Base-by-base conservation (phyloP, 1,140 invertebrate species). In the Lysiphlebus fabarum region DNA sequence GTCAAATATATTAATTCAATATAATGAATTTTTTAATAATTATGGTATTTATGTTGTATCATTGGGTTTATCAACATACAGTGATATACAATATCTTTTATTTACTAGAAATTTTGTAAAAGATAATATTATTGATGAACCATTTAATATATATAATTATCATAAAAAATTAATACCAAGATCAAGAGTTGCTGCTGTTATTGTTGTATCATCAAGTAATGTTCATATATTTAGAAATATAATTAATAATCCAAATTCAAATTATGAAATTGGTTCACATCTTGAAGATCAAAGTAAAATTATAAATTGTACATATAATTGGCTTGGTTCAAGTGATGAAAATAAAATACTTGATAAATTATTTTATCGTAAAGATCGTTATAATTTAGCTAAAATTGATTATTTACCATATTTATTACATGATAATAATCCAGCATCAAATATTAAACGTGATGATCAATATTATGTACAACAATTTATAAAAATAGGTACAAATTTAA, bases 231-330 rank as follows among this genome's bases (percentile, higher is more conserved):
- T 85, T 66, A 82, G 96, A 59, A 99, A 99, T 74, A 92, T 95
- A 59, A 85, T 99, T 45, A 85, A 93, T 56, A 99, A 99, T 81
- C 88, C 87, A 1, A 86, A 90, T 51, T 94, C 93, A 11, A 85
- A 83, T 56, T 99, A 92, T 72, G 96, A 99, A 81, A 89, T 99
- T 49, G 95, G 93, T 1, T 96, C 93, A 2, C 96, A 99, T 70
- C 81, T 98, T 3, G 87, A 91, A 67, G 95, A 98, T 73, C 96
- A 97, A 70, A 95, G 93, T 65, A 89, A 92, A 76, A 81, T 86
- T n/a, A 90, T 99, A 7, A 93, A 98, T 73, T 96, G 93, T 62
- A 92, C 92, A 5, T 91, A 85, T 67, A 99, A 99, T 71, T 99
- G 94, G 91, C 84, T 98, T 61, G 93, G 95, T 11, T 88, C 82